Evolutionary conservation across 1,140 invertebrate species (phyloP).

Genomic region (Heliconius hermathena): DNA sequence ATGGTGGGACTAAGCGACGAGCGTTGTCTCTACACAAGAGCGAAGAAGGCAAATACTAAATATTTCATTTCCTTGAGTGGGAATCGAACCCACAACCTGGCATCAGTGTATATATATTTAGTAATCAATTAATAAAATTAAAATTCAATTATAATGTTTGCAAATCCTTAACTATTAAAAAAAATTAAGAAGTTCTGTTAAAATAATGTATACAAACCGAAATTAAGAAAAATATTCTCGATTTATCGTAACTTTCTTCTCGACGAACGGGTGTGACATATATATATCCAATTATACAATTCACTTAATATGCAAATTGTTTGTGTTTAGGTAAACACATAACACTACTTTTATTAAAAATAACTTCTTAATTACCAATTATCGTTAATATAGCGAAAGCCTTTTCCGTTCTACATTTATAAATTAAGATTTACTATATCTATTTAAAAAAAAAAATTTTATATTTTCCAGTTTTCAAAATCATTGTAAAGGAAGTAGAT

Average conservation of each 20-base stretch:
- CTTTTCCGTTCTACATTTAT: neutral
- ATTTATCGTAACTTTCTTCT: neutral
- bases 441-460: neutral
- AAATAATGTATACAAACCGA: too few species aligned
- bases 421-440: neutral
- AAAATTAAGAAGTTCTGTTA: too few species aligned
- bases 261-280: neutral
- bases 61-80: neutral
- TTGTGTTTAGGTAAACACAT: neutral
- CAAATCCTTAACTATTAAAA: too few species aligned
- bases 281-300: neutral
- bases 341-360: neutral
- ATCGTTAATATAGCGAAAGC: neutral
- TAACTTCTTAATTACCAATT: neutral
- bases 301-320: neutral
- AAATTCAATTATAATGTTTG: too few species aligned
- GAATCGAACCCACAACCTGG: too few species aligned
- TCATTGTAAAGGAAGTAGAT: constrained; percentile 45
- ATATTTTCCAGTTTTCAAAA: constrained; percentile 19
- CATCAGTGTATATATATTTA: too few species aligned
- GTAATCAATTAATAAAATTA: too few species aligned
- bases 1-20: too few species aligned
- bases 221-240: neutral
- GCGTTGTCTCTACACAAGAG: too few species aligned
- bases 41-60: neutral